Evolutionary conservation across 2,113 vertebrate genomes (phyloP), one percentile per base, ranked within the genome.

Genomic region (Xiphias gladius): DNA sequence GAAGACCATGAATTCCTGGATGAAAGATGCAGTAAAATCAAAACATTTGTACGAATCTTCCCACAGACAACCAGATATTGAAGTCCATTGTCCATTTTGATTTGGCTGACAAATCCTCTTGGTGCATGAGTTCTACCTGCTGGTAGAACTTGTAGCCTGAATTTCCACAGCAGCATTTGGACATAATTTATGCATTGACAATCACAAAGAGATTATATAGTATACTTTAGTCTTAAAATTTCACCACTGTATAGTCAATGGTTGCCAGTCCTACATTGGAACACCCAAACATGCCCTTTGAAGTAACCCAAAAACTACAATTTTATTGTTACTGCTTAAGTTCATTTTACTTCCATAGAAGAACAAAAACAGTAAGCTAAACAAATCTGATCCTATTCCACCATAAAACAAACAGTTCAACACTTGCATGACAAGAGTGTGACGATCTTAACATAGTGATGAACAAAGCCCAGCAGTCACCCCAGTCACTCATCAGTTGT

Each of bases 401-500:
- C 7, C 13, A 8, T 57, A 5, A 22, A 48, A 46, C 54, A 5
- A 28, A n/a, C 46, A 76, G 3, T 19, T 46, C 20, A 26, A 35
- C 41, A 12, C 16, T 7, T 3, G 48, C 12, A 19, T 20, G 17
- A 32, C 5, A 9, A 9, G 22, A 17, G 24, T 39, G 17, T 37
- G 73, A 26, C 6, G 0, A 37, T 17, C 28, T 35, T 26, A 14
- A 20, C 37, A 39, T 10, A 9, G 37, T 39, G 37, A 39, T 39
- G 37, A 39, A 7, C 9, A 10, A 39, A 39, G 37, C 32, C 32
- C 37, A 39, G 37, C 37, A 39, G 37, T 39, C 37, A 39, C 37
- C 19, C 28, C 43, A 16, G 26, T 68, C 57, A 73, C 28, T 59
- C 50, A 39, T 69, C 74, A 78, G 5, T 32, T 28, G 28, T 37